A percentile compares a stretch with the other conserved stretches of the same genome.
Evolutionary conservation across 2,797 vertebrate species (phyloP).

Genomic region (Aphelocoma californica): DNA sequence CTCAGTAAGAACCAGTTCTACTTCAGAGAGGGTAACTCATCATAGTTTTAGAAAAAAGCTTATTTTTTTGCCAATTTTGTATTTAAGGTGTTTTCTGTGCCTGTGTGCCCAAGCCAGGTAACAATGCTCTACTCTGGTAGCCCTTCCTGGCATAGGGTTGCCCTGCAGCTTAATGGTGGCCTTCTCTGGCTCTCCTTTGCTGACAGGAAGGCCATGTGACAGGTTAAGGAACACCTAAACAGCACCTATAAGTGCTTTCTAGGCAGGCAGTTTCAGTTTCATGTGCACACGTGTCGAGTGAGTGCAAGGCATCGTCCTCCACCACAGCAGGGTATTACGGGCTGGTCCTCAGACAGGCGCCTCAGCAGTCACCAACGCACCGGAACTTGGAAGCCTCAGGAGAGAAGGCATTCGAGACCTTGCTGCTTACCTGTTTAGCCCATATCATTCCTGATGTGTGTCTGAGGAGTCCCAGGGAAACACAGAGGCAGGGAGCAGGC

Average conservation of each 20-base stretch:
- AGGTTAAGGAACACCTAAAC: not conserved
- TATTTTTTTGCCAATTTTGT: not conserved
- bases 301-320: not conserved
- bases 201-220: not conserved
- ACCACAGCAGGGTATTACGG: not conserved
- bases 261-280: not conserved
- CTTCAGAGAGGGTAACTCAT: not conserved
- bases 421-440: not conserved
- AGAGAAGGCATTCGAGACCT: not conserved
- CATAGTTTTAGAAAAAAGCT: not conserved
- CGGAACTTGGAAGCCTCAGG: too few relatives aligned
- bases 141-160: accelerated
- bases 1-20: not conserved
- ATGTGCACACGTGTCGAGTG: accelerated
- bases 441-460: accelerated
- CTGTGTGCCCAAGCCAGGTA: not conserved
- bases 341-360: not conserved
- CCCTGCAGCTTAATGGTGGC: not conserved
- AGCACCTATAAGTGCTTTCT: not conserved
- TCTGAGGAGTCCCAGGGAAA: not conserved
- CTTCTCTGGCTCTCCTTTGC: not conserved
- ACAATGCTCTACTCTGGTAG: accelerated
- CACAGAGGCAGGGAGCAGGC: not conserved
- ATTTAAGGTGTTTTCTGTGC: not conserved
- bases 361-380: not conserved